Conservation (phyloP, 2,113 vertebrate species). For the Nannobrachium achirus region DNA sequence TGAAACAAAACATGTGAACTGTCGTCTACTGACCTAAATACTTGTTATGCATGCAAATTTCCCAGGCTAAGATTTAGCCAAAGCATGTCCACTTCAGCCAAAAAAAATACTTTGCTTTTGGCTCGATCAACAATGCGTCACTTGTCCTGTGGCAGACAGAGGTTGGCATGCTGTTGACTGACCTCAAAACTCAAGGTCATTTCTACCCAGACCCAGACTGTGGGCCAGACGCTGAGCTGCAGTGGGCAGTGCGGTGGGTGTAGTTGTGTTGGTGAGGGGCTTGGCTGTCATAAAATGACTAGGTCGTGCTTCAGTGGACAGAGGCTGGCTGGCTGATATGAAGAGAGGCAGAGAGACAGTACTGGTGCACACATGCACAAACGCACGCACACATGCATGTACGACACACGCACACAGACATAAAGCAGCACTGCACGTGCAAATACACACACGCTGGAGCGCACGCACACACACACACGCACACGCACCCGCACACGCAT, state of each 20-base stretch:
- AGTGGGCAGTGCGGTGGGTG: background rate
- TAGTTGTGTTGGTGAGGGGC: conserved; percentile 12
- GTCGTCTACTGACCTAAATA: background rate
- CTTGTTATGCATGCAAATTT: background rate
- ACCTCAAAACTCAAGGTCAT: background rate
- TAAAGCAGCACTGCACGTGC: background rate
- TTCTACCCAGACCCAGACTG: background rate
- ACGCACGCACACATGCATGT: conserved; percentile 1
- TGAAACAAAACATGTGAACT: background rate
- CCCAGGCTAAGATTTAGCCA: too few species aligned
- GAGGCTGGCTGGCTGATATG: conserved; percentile 54
- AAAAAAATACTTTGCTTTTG: background rate
- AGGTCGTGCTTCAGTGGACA: conserved; percentile 45
- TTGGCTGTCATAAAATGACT: conserved; percentile 33
- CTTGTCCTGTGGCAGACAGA: background rate
- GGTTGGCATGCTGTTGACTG: conserved; percentile 5
- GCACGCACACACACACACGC: too few species aligned
- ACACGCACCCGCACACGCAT: too few species aligned
- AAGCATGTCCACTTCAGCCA: background rate
- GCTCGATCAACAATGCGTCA: background rate
- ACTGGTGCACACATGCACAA: conserved; percentile 55
- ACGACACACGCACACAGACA: conserved; percentile 1
- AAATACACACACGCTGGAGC: background rate
- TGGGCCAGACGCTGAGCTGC: conserved; percentile 7
- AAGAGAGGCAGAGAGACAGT: conserved; percentile 52